Percentiles rank a stretch among this genome's conserved stretches.
phyloP scores from a whole-genome alignment of 1,140 invertebrate genomes.

The Drosophila gunungcola region DNA sequence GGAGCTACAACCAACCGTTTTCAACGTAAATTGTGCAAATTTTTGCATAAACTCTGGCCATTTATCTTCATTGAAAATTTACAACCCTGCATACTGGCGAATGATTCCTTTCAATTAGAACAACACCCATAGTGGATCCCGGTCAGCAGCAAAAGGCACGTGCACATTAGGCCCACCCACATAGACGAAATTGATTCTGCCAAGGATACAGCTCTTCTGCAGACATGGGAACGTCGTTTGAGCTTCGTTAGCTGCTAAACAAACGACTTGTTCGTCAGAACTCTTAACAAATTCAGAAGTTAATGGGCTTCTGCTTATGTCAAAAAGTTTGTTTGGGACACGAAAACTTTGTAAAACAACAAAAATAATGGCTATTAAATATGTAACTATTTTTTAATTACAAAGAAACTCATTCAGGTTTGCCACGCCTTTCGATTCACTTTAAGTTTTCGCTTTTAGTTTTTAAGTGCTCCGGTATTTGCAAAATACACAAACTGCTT shows the following conservation, averaged over 20 bases:
- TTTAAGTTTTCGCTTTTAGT: too few relatives aligned
- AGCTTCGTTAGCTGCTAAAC: constrained; percentile 51
- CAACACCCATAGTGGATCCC: neutral
- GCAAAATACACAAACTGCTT: too few relatives aligned
- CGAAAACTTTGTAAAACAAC: constrained; percentile 14
- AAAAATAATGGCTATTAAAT: too few relatives aligned
- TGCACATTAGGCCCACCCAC: constrained; percentile 22
- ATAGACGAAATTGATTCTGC: constrained; percentile 65
- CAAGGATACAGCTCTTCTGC: constrained; percentile 23
- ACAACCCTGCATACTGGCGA: neutral
- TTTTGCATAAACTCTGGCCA: constrained; percentile 39
- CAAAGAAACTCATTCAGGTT: too few relatives aligned
- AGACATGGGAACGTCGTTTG: constrained; percentile 18
- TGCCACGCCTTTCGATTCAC: too few relatives aligned
- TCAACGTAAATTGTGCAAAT: constrained; percentile 25
- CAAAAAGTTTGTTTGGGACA: constrained; percentile 6
- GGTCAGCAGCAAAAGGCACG: constrained; percentile 8
- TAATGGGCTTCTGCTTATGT: constrained; percentile 21
- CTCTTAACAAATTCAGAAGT: constrained; percentile 13
- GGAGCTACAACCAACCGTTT: constrained; percentile 7
- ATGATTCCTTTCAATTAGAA: constrained; percentile 45
- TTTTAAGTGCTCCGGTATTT: too few relatives aligned
- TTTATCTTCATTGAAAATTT: constrained; percentile 73
- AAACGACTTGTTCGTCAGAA: constrained; percentile 39
- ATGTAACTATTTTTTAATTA: too few relatives aligned